Conservation (phyloP, 1,140 invertebrate species). For the Myzus persicae region DNA sequence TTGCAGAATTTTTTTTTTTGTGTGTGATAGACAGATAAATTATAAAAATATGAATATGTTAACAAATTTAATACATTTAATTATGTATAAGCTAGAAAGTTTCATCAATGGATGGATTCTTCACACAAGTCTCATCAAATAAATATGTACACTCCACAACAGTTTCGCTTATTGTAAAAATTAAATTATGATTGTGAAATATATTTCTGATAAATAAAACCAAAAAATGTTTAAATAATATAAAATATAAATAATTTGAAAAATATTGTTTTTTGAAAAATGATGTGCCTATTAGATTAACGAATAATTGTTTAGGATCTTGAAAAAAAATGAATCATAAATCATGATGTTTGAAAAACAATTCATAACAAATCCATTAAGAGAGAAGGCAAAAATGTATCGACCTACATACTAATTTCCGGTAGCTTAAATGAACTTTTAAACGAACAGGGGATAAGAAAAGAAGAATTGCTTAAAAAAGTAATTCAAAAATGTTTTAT, state of each 20-base stretch:
- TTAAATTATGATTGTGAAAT: too few relatives aligned
- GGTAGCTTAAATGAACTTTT: constrained; percentile 36
- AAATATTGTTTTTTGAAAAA: background rate
- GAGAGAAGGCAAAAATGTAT: background rate
- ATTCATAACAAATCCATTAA: constrained; percentile 41
- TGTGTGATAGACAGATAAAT: background rate
- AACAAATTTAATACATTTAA: too few relatives aligned
- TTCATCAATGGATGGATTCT: too few relatives aligned
- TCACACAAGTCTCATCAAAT: too few relatives aligned
- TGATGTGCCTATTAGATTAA: background rate
- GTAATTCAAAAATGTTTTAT: constrained; percentile 6
- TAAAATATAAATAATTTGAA: background rate
- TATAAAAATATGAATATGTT: background rate
- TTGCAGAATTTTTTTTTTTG: too few relatives aligned
- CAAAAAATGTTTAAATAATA: background rate
- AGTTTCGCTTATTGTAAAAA: too few relatives aligned
- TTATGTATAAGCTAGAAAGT: too few relatives aligned
- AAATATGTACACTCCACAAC: too few relatives aligned
- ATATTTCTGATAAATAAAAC: too few relatives aligned
- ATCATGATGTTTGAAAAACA: constrained; percentile 25
- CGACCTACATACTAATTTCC: constrained; percentile 43
- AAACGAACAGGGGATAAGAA: background rate
- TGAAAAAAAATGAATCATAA: constrained; percentile 4
- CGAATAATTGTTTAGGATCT: background rate
- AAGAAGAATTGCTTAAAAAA: constrained; percentile 13